These are phyloP conservation scores for Drosophila bocki DNA, from an alignment of 1,140 invertebrate genomes.

Conservation along the genomic window DNA sequence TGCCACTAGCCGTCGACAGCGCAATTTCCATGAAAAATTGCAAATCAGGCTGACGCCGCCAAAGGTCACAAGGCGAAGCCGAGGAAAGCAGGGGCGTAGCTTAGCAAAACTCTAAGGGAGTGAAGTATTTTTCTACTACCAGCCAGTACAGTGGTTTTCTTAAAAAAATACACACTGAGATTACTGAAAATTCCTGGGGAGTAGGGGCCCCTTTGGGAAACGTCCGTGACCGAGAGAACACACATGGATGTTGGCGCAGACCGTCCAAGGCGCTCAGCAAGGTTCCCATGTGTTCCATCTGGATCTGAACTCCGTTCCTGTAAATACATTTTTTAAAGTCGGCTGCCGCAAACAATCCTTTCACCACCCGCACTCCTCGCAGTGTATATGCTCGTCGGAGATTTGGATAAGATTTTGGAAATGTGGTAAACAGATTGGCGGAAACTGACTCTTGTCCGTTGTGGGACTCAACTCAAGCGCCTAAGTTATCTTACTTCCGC, in stretches of 20 bases:
- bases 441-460: neutral
- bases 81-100: slow-evolving; percentile 14
- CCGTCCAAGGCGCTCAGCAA: neutral
- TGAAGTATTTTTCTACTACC: too few relatives aligned
- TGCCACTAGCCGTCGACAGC: slow-evolving; percentile 50
- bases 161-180: neutral
- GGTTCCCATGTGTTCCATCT: slow-evolving; percentile 30
- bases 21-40: slow-evolving; percentile 79
- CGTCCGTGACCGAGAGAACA: neutral
- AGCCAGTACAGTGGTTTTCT: neutral
- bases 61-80: slow-evolving; percentile 50
- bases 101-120: neutral
- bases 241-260: slow-evolving; percentile 1
- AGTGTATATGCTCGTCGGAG: neutral
- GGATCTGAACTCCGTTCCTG: slow-evolving; percentile 9
- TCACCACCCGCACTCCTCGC: slow-evolving; percentile 29
- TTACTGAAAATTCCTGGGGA: too few relatives aligned
- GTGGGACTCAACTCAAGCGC: neutral
- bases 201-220: neutral
- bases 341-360: slow-evolving; percentile 22
- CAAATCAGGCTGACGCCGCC: slow-evolving; percentile 67
- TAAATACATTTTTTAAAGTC: slow-evolving; percentile 13
- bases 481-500: slow-evolving; percentile 10
- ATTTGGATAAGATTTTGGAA: slow-evolving; percentile 10
- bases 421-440: slow-evolving; percentile 31